Conservation (phyloP, 2,113 vertebrate species). For the Mola mola region DNA sequence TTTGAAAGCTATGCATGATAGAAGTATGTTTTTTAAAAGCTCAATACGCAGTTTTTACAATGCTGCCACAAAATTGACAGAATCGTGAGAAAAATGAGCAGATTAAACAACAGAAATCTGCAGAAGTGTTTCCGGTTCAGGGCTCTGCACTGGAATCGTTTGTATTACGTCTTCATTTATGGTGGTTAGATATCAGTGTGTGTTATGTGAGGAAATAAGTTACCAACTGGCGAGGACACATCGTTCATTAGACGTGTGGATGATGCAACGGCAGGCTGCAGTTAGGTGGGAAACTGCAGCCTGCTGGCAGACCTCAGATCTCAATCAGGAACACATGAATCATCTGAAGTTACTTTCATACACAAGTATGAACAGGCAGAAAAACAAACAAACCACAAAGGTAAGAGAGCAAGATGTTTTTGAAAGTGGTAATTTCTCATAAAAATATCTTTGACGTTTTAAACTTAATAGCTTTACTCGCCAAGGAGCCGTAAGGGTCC, state of each 20-base stretch:
- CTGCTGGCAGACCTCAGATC: slow-evolving; percentile 43
- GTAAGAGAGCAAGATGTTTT: neutral
- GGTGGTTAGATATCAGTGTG: slow-evolving; percentile 13
- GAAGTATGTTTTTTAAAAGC: neutral
- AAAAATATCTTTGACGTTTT: too few relatives aligned
- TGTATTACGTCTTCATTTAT: slow-evolving; percentile 16
- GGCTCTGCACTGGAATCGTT: too few relatives aligned
- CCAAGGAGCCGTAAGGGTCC: too few relatives aligned
- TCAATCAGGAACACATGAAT: slow-evolving; percentile 25
- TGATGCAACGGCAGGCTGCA: slow-evolving; percentile 56
- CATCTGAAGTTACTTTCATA: neutral
- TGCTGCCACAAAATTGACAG: neutral
- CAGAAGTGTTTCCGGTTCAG: neutral
- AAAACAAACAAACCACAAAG: neutral
- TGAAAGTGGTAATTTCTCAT: slow-evolving; percentile 28
- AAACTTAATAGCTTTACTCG: too few relatives aligned
- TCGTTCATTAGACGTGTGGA: slow-evolving; percentile 64
- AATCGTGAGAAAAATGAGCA: neutral
- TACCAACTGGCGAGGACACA: slow-evolving; percentile 51
- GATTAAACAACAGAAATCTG: too few relatives aligned
- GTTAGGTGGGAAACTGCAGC: slow-evolving; percentile 57
- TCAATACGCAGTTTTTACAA: neutral
- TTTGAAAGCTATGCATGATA: neutral
- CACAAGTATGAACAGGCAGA: slow-evolving; percentile 11
- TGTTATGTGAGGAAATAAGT: slow-evolving; percentile 42